Evolutionary conservation across 2,888 invertebrate genomes (phyloP), one percentile per base, ranked within the genome.

Genomic region (Zygothrica quintamaculata): DNA sequence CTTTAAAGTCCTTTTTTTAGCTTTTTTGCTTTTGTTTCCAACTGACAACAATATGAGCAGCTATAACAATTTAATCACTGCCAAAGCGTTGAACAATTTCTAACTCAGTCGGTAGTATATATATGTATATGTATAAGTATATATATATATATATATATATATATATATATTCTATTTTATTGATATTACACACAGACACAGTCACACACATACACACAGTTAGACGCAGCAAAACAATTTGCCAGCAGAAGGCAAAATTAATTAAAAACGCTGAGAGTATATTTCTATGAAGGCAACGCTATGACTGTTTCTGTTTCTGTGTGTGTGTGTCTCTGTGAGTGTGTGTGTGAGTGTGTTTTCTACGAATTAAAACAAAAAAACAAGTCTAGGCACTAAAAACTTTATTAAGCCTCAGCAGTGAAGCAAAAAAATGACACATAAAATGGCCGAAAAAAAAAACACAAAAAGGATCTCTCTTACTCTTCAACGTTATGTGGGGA

Each of bases 371-470:
- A 77, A 82, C 77, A 81, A 80, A 81, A 80, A 80, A 84, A 71
- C 81, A 77, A 81, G 82, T 84, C 82, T 84, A 84, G 82, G 82
- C 82, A 84, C 82, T 84, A 84, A 84, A 84, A 84, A 84, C 81
- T 84, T 84, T 84, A 84, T 84, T 84, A 84, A 77, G 75, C 77
- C 75, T 65, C 64, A 53, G 57, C 75, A 67, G 74, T 58, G 69
- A 51, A 60, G 62, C 72, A 67, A 78, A 80, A n/a, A 78, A 82
- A 84, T 69, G 69, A 65, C 67, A 71, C 76, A 84, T 76, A 80
- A 84, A 84, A 81, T 81, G 72, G 46, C 48, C 65, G 26, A 68
- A 84, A 86, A 78, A 70, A 55, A 48, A 40, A 39, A 50, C n/a
- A n/a, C n/a, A n/a, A 31, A 43, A 61, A 46, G 58, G 37, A 58